phyloP scores from a whole-genome alignment of 1,140 invertebrate genomes.

The Pinna nobilis region DNA sequence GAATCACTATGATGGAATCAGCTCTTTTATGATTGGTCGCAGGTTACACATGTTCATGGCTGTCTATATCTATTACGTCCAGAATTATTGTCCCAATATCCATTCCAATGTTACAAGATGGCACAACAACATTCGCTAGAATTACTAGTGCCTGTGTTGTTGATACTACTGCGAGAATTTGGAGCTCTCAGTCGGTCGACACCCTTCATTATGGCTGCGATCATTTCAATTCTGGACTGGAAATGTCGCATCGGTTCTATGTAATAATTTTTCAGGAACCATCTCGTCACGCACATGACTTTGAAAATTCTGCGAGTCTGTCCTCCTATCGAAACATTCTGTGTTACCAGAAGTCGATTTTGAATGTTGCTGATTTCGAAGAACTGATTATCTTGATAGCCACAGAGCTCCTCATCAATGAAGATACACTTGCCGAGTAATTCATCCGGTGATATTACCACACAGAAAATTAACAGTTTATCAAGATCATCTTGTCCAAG shows the following conservation, averaged over 20 bases:
- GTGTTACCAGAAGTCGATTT: slow-evolving; percentile 22
- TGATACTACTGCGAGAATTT: too few species aligned
- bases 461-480: slow-evolving; percentile 13
- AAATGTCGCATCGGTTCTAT: slow-evolving; percentile 12
- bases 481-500: slow-evolving; percentile 1
- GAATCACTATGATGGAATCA: too few species aligned
- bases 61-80: too few species aligned
- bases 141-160: too few species aligned
- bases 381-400: slow-evolving; percentile 11
- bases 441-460: background rate
- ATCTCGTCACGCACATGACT: slow-evolving; percentile 28
- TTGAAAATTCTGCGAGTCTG: slow-evolving; percentile 5
- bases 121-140: too few species aligned
- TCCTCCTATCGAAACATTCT: slow-evolving; percentile 20
- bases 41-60: too few species aligned
- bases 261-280: slow-evolving; percentile 22
- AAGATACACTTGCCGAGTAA: slow-evolving; percentile 31
- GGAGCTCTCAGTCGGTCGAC: background rate
- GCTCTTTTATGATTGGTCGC: too few species aligned
- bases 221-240: background rate
- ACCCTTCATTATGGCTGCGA: background rate
- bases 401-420: slow-evolving; percentile 24
- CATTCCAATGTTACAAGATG: too few species aligned
- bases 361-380: background rate
- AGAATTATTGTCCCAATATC: too few species aligned